Base-by-base conservation (phyloP, 2,888 invertebrate genomes). In the Xestobium rufovillosum region DNA sequence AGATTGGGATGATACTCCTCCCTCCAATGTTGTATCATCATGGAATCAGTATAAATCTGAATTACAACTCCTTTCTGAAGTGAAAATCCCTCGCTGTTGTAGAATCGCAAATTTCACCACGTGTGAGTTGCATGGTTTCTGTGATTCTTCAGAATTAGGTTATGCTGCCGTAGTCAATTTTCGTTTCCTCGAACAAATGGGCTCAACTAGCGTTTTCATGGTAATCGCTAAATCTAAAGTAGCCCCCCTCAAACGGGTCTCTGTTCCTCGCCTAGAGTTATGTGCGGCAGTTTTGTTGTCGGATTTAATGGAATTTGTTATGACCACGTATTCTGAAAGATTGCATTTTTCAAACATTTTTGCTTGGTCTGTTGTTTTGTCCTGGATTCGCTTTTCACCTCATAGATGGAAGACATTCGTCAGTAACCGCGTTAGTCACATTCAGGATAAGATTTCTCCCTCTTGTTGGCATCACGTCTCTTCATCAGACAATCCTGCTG, bases 1-100 rank as follows among this genome's bases (percentile, higher is more conserved):
- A 9, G 39, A 36, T n/a, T 45, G 42, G 42, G 44, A 46, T 35
- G 31, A 39, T n/a, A 2, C 11, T 8, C 39, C 36, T 6, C 27
- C 43, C 10, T 9, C 11, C 14, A 25, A 31, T 8, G 12, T 44
- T 26, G 6, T 34, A 8, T 15, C 17, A 9, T 10, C 8, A 11
- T 44, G 45, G 45, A 27, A n/a, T 4, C 29, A 28, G 9, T 43
- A 15, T 26, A 30, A 17, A 19, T 9, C 10, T 2, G 23, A 42
- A 19, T 14, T 43, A 15, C 29, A 11, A 16, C 3, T 10, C 12
- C 28, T 44, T 2, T 12, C 32, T 3, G 3, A 25, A 12, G 6
- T 43, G 3, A 14, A 12, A 3, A 36, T 43, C 12, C 38, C 41
- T 4, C 35, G 43, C 1, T 14, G 12, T 13, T n/a, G n/a, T n/a